Evolutionary conservation across 2,888 invertebrate species (phyloP).

Genomic region (Lordiphosa andalusiaca): DNA sequence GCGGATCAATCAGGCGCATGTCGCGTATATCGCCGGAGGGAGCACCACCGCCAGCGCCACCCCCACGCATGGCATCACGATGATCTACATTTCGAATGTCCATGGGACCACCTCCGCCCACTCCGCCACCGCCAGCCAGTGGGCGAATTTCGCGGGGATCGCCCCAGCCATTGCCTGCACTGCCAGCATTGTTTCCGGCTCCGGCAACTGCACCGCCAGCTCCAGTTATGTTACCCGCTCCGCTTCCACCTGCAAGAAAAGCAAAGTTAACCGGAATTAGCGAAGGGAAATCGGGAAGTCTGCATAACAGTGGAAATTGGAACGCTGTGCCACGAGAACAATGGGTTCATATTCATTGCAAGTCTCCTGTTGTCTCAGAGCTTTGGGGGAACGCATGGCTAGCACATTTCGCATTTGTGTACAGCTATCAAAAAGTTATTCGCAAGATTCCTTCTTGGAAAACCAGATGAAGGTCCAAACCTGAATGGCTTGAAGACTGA

Average conservation of each 20-base stretch:
- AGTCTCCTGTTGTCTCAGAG: too few species aligned
- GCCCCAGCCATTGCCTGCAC: conserved; percentile 82
- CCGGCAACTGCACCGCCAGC: conserved; percentile 44
- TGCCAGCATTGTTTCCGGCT: conserved; percentile 51
- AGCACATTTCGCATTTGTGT: too few species aligned
- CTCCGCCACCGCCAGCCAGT: conserved; percentile 45
- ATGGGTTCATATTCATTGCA: too few species aligned
- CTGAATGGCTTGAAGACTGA: too few species aligned
- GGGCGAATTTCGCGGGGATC: conserved; percentile 83
- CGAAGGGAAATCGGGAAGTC: background rate
- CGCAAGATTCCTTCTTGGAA: too few species aligned
- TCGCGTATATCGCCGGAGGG: conserved; percentile 78
- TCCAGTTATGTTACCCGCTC: conserved; percentile 42
- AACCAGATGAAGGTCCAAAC: too few species aligned
- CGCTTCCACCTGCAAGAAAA: conserved; percentile 42
- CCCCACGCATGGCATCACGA: conserved; percentile 76
- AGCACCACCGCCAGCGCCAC: conserved; percentile 70
- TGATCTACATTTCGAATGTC: conserved; percentile 82
- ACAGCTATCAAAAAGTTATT: too few species aligned
- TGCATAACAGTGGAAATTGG: background rate
- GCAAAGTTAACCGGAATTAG: background rate
- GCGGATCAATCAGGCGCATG: conserved; percentile 81
- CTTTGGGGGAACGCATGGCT: too few species aligned
- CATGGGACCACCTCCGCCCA: conserved; percentile 76
- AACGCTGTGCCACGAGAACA: conserved; percentile 9